Evolutionary conservation across 2,888 invertebrate species (phyloP).

Genomic region (Drosophila emarginata): DNA sequence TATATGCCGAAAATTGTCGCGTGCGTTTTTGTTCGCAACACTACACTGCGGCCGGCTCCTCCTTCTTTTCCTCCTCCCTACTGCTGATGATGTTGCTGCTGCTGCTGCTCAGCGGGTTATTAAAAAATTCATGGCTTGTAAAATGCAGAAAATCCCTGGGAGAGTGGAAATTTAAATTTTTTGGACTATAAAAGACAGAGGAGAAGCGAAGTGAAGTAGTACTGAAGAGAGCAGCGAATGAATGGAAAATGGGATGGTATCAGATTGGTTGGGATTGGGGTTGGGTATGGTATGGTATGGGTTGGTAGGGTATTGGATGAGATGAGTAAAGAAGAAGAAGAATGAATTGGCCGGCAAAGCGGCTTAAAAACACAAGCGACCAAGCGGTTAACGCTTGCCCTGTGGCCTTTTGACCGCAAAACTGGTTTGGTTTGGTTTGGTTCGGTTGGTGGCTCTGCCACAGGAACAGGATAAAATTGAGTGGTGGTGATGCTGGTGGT

Average conservation of each 20-base stretch:
- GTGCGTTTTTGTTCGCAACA: conserved; percentile 48
- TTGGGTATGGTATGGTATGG: not conserved
- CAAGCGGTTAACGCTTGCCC: conserved; percentile 42
- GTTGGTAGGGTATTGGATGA: not conserved
- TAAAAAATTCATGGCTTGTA: conserved; percentile 77
- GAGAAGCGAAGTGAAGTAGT: conserved; percentile 23
- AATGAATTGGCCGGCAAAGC: conserved; percentile 52
- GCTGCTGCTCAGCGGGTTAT: conserved; percentile 45
- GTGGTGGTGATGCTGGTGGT: not conserved
- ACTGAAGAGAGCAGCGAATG: not conserved
- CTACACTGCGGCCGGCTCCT: not conserved
- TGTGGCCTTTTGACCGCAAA: conserved; percentile 71
- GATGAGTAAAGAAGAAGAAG: conserved; percentile 9
- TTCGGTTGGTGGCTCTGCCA: not conserved
- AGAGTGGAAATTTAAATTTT: conserved; percentile 72
- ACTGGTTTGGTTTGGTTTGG: conserved; percentile 14
- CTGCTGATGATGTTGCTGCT: not conserved
- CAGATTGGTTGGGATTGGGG: not conserved
- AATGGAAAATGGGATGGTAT: conserved; percentile 4
- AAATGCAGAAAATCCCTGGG: conserved; percentile 71
- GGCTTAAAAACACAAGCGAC: conserved; percentile 40
- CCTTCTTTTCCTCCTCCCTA: not conserved
- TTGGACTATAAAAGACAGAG: conserved; percentile 64
- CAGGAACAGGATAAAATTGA: conserved; percentile 6
- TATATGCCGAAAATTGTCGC: conserved; percentile 67